Conservation (phyloP, 1,140 invertebrate genomes). For the Micrasema longulum region DNA sequence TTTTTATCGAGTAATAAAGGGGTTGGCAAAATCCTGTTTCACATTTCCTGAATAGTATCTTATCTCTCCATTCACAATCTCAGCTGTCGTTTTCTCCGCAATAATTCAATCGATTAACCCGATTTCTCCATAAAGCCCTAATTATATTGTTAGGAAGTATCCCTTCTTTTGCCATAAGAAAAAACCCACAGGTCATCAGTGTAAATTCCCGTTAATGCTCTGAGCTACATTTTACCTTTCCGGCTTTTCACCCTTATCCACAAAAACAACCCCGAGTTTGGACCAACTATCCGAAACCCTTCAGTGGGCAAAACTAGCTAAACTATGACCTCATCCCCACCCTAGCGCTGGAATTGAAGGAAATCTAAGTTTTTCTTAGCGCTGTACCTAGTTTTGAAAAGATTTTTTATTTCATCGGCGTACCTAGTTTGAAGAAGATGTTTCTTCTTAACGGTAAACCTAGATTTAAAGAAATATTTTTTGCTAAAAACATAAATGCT, state of each 20-base stretch:
- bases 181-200: constrained; percentile 24
- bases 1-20: too few species aligned
- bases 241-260: constrained; percentile 20
- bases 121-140: constrained; percentile 3
- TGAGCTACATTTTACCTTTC: constrained; percentile 29
- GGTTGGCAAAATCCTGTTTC: too few species aligned
- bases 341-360: background rate
- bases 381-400: too few species aligned
- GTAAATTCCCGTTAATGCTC: constrained; percentile 30
- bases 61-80: too few species aligned
- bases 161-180: background rate
- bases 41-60: too few species aligned
- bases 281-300: constrained; percentile 6
- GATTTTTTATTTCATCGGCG: too few species aligned
- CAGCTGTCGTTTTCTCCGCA: background rate
- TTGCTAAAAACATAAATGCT: too few species aligned
- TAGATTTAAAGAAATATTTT: too few species aligned
- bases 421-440: too few species aligned
- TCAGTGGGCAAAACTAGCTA: constrained; percentile 9
- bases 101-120: constrained; percentile 12
- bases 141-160: constrained; percentile 20
- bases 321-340: constrained; percentile 10
- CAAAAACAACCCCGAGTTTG: constrained; percentile 7
- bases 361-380: too few species aligned
- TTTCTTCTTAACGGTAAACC: too few species aligned